Evolutionary conservation across 2,888 invertebrate species (phyloP).

Genomic region (Folsomia manolachei): DNA sequence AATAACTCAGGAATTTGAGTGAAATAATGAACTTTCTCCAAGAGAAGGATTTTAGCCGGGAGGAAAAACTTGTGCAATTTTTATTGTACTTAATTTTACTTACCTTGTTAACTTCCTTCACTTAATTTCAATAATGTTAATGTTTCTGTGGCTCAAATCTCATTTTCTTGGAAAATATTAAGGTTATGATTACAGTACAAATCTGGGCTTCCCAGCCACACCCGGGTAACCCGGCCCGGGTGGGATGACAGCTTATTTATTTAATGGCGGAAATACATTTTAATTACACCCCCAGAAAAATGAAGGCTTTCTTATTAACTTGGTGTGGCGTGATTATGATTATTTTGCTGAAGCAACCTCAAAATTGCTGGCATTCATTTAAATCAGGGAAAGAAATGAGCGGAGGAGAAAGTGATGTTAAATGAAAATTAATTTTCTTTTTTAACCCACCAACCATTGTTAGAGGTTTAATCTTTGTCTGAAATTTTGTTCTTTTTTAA

Average conservation of each 20-base stretch:
- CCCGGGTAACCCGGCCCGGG: too few species aligned
- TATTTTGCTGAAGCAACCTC: background rate
- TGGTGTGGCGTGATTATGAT: background rate
- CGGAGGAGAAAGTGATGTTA: background rate
- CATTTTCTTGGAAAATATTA: background rate
- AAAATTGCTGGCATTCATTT: background rate
- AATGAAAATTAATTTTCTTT: background rate
- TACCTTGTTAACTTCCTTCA: background rate
- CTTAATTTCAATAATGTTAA: constrained; percentile 6
- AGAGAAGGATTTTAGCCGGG: background rate
- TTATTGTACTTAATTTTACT: too few species aligned
- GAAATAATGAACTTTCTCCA: background rate
- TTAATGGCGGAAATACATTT: background rate
- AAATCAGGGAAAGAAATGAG: constrained; percentile 1
- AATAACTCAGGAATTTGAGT: background rate
- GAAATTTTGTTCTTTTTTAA: background rate
- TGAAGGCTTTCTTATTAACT: background rate
- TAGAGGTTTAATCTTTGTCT: background rate
- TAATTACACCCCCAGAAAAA: background rate
- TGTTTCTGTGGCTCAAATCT: too few species aligned
- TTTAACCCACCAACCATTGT: background rate
- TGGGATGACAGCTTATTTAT: background rate
- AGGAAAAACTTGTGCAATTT: background rate
- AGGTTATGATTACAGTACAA: background rate
- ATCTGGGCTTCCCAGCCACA: background rate